phyloP scores from a whole-genome alignment of 2,113 vertebrate genomes.

The Bos indicus region DNA sequence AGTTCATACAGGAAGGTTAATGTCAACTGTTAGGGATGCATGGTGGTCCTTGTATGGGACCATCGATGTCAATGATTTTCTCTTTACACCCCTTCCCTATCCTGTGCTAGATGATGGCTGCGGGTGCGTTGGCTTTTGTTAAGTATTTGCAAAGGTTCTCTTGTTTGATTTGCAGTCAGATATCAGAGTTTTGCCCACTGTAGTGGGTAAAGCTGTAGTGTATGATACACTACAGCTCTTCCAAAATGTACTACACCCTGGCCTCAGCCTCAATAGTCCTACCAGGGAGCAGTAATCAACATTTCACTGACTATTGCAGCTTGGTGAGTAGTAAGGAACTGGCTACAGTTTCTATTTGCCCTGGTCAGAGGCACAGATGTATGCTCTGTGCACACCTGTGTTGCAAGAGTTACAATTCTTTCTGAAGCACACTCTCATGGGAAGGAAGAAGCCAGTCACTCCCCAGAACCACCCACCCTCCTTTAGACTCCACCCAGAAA shows the following conservation, averaged over 20 bases:
- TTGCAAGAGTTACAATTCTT: not conserved
- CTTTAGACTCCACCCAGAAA: not conserved
- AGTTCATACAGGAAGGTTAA: not conserved
- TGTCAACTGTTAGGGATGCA: not conserved
- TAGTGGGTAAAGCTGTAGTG: not conserved
- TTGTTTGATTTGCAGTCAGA: not conserved
- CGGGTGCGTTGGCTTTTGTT: not conserved
- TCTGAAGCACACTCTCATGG: not conserved
- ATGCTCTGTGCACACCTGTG: not conserved
- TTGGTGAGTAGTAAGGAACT: not conserved
- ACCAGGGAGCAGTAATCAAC: not conserved
- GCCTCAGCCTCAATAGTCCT: not conserved
- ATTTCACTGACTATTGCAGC: not conserved
- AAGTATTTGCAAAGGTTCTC: not conserved
- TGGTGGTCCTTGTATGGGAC: not conserved
- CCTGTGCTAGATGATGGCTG: not conserved
- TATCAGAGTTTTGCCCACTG: not conserved
- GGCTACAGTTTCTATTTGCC: not conserved
- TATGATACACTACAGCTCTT: not conserved
- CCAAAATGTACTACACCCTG: not conserved
- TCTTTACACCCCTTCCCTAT: not conserved
- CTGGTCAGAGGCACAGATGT: not conserved
- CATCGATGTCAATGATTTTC: not conserved
- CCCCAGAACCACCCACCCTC: not conserved
- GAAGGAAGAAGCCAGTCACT: not conserved